A percentile compares a stretch with the other conserved stretches of the same genome.
Evolutionary conservation across 2,888 invertebrate species (phyloP).

Genomic region (Cetonia aurata): DNA sequence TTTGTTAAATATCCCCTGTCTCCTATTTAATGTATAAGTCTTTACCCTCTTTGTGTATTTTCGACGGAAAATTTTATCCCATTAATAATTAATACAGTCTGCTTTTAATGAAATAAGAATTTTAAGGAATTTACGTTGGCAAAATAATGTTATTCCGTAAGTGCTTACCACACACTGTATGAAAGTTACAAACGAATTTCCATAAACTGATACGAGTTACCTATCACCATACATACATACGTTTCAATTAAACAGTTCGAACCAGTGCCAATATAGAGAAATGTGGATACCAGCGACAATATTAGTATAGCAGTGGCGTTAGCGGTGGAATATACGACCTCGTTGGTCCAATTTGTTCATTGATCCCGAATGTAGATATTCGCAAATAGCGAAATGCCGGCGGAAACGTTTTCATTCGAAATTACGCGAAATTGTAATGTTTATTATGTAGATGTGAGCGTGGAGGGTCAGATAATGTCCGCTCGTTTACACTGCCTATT

Average conservation of each 20-base stretch:
- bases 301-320: background rate
- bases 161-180: too few relatives aligned
- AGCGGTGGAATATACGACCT: constrained; percentile 5
- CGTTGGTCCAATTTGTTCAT: constrained; percentile 39
- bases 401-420: constrained; percentile 34
- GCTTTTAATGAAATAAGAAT: too few relatives aligned
- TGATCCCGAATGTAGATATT: constrained; percentile 38
- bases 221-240: constrained; percentile 11
- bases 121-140: too few relatives aligned
- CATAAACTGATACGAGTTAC: constrained; percentile 23
- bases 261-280: background rate
- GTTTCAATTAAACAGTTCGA: constrained; percentile 28
- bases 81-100: too few relatives aligned
- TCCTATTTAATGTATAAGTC: too few relatives aligned
- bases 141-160: too few relatives aligned
- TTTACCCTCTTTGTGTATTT: too few relatives aligned
- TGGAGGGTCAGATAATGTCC: constrained; percentile 36
- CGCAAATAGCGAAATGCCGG: constrained; percentile 38
- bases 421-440: constrained; percentile 43
- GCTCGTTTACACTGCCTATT: constrained; percentile 8
- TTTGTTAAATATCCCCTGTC: too few relatives aligned
- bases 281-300: too few relatives aligned
- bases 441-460: constrained; percentile 42
- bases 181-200: background rate
- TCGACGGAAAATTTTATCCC: too few relatives aligned